Percentiles rank a stretch among this genome's conserved stretches.
Evolutionary conservation across 2,797 vertebrate genomes (phyloP).

Genomic region (Micropoecilia bifurca): DNA sequence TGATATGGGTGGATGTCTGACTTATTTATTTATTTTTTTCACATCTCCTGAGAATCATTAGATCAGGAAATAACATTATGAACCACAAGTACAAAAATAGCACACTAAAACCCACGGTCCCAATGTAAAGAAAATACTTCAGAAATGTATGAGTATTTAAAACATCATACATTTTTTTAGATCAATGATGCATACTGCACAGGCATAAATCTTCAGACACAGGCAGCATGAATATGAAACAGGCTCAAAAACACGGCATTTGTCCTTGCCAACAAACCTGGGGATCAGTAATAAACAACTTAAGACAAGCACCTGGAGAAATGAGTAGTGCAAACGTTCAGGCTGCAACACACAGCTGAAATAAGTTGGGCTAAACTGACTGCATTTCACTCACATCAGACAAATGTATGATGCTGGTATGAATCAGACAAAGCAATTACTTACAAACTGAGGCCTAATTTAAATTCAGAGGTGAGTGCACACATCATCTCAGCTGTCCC

Average conservation of each 20-base stretch:
- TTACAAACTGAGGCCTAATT: constrained; percentile 74
- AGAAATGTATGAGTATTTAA: background rate
- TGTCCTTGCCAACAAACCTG: constrained; percentile 50
- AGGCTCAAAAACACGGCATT: constrained; percentile 22
- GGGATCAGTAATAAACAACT: constrained; percentile 71
- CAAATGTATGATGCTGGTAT: constrained; percentile 62
- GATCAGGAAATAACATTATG: background rate
- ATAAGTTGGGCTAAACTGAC: constrained; percentile 75
- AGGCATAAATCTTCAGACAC: constrained; percentile 47
- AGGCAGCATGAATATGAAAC: constrained; percentile 47
- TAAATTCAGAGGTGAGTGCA: constrained; percentile 77
- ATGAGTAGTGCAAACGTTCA: constrained; percentile 71
- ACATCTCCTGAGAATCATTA: background rate
- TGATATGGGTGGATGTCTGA: background rate
- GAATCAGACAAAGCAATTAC: constrained; percentile 79
- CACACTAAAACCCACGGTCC: background rate
- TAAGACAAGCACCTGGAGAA: constrained; percentile 56
- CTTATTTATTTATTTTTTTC: background rate
- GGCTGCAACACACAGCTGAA: constrained; percentile 61
- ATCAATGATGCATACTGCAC: background rate
- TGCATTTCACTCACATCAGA: constrained; percentile 73
- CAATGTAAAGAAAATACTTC: background rate
- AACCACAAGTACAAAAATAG: background rate
- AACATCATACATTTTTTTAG: background rate
- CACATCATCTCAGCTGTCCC: constrained; percentile 60